These are phyloP conservation scores for Psephotus haematonotus DNA, from an alignment of 2,113 vertebrate species.

Conservation along the genomic window DNA sequence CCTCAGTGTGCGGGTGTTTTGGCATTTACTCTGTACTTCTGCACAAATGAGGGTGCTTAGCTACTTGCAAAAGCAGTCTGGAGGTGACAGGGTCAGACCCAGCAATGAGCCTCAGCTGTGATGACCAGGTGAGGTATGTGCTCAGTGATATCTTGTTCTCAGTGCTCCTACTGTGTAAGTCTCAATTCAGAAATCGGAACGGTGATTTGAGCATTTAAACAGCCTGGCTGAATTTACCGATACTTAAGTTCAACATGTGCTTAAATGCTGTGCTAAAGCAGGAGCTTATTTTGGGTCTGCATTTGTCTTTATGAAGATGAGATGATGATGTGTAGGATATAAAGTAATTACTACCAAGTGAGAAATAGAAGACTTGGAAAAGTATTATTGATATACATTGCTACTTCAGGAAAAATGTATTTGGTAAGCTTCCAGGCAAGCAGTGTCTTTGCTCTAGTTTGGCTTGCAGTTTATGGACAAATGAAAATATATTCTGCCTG, in stretches of 20 bases:
- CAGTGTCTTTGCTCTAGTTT: background rate
- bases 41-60: background rate
- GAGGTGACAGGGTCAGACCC: background rate
- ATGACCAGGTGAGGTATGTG: background rate
- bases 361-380: background rate
- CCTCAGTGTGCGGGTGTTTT: background rate
- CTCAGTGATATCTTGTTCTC: background rate
- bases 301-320: background rate
- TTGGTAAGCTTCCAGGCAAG: constrained; percentile 35
- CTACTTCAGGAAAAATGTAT: background rate
- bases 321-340: background rate
- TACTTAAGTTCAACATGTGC: background rate
- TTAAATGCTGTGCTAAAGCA: background rate
- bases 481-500: background rate
- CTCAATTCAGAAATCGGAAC: background rate
- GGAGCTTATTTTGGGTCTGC: background rate
- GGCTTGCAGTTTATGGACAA: background rate
- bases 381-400: constrained; percentile 37
- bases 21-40: background rate
- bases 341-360: background rate
- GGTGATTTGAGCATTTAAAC: background rate
- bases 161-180: background rate
- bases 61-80: background rate
- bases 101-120: background rate
- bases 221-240: background rate